A percentile compares a stretch with the other conserved stretches of the same genome.
phyloP scores from a whole-genome alignment of 2,797 vertebrate species.

The Paratrypauchen microcephalus region DNA sequence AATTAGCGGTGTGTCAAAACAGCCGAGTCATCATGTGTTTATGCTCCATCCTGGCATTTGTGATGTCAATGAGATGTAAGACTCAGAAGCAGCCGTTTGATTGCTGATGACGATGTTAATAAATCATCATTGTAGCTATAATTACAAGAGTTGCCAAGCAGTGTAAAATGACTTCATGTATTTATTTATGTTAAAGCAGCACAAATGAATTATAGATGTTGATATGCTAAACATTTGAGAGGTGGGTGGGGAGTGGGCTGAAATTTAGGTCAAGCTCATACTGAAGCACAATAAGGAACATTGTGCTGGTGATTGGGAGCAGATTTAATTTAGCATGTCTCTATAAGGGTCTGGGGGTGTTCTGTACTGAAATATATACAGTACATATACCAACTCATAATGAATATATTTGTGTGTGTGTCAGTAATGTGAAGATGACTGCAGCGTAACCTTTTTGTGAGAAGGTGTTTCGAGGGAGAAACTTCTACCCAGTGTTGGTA shows the following conservation, averaged over 20 bases:
- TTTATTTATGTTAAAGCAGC: constrained; percentile 78
- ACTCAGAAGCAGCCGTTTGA: constrained; percentile 61
- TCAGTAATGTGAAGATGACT: background rate
- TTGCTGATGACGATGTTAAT: constrained; percentile 73
- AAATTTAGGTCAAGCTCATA: constrained; percentile 71
- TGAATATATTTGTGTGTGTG: background rate
- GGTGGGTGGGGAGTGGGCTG: constrained; percentile 51
- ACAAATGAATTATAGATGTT: constrained; percentile 73
- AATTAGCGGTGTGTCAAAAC: constrained; percentile 60
- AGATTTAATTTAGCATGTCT: constrained; percentile 35
- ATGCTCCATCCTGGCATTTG: constrained; percentile 44
- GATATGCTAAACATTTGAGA: constrained; percentile 65
- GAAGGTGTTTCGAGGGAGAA: background rate
- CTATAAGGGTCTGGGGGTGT: constrained; percentile 7
- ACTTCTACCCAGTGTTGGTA: background rate
- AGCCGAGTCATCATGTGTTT: constrained; percentile 32
- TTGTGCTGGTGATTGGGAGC: constrained; percentile 45
- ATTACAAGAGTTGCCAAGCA: constrained; percentile 75
- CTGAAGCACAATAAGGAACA: constrained; percentile 41
- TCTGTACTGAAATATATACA: background rate
- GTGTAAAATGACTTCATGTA: constrained; percentile 72
- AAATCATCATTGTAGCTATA: constrained; percentile 70
- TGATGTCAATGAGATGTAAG: constrained; percentile 64
- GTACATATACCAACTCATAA: constrained; percentile 1
- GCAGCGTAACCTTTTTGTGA: background rate